Evolutionary conservation across 2,888 invertebrate genomes (phyloP).

Genomic region (Lacanobia oleracea): DNA sequence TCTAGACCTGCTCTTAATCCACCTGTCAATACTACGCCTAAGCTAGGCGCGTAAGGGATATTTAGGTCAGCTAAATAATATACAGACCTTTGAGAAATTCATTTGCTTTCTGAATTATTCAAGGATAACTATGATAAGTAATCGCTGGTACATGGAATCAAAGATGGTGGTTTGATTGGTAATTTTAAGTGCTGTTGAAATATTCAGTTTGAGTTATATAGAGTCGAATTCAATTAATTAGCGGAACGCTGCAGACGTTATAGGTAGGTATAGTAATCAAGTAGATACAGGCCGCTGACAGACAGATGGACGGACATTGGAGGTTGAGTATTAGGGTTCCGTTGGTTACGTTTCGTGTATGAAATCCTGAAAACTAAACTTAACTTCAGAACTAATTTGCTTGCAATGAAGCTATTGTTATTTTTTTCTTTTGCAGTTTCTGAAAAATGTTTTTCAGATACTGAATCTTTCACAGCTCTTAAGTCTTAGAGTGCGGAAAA

Average conservation of each 20-base stretch:
- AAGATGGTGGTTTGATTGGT: slow-evolving; percentile 1
- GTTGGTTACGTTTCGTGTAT: too few relatives aligned
- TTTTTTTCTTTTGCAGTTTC: too few relatives aligned
- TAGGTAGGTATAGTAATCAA: too few relatives aligned
- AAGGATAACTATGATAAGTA: not conserved
- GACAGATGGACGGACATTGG: too few relatives aligned
- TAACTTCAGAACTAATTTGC: too few relatives aligned
- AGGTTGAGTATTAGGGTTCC: too few relatives aligned
- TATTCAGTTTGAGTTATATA: not conserved
- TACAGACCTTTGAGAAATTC: slow-evolving; percentile 27
- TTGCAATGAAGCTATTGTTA: too few relatives aligned
- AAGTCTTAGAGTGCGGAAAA: not conserved
- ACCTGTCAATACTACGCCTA: slow-evolving; percentile 39
- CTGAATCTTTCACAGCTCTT: too few relatives aligned
- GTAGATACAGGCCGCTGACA: too few relatives aligned
- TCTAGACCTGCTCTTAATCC: slow-evolving; percentile 45
- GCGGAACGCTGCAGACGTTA: too few relatives aligned
- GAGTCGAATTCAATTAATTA: not conserved
- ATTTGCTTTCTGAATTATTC: slow-evolving; percentile 36
- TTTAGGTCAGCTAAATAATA: slow-evolving; percentile 43
- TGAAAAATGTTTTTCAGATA: too few relatives aligned
- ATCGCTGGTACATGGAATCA: not conserved
- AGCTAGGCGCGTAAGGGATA: slow-evolving; percentile 14
- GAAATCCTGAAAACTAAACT: too few relatives aligned
- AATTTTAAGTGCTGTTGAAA: not conserved